Conservation (phyloP, 2,888 invertebrate genomes). For the Trissoscelio sp. region DNA sequence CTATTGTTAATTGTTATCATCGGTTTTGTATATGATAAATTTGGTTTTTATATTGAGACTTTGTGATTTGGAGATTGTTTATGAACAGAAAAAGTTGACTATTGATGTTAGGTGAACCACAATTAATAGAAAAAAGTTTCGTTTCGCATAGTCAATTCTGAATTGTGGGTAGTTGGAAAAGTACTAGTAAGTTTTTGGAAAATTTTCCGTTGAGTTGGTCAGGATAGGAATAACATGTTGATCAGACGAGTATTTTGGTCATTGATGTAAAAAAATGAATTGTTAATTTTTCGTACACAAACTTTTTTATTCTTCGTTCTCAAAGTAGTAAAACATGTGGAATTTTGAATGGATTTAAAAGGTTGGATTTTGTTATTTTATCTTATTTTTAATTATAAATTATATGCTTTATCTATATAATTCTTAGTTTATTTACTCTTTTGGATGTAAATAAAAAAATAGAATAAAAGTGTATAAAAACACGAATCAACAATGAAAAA, state of each 20-base stretch:
- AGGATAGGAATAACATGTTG: constrained; percentile 1
- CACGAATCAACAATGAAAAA: no score
- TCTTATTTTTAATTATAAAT: no score
- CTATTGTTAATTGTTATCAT: constrained; percentile 35
- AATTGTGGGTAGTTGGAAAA: constrained; percentile 22
- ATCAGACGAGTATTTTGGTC: neutral
- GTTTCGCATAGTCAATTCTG: neutral
- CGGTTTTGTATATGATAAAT: constrained; percentile 28
- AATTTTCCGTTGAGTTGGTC: constrained; percentile 4
- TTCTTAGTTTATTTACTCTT: no score
- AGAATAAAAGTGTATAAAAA: no score
- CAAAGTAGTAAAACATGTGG: no score
- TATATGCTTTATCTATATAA: no score
- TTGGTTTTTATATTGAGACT: constrained; percentile 8
- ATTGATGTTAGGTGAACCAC: neutral
- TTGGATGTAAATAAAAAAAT: no score
- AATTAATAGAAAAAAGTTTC: constrained; percentile 35
- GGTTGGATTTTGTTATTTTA: no score
- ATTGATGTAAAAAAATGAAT: no score
- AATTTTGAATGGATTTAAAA: no score
- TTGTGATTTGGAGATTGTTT: constrained; percentile 6
- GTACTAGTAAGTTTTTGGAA: neutral
- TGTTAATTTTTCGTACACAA: no score
- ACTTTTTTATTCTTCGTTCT: no score
- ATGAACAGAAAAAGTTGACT: constrained; percentile 35